phyloP scores from a whole-genome alignment of 1,140 invertebrate species.

The Lepidurus packardi region DNA sequence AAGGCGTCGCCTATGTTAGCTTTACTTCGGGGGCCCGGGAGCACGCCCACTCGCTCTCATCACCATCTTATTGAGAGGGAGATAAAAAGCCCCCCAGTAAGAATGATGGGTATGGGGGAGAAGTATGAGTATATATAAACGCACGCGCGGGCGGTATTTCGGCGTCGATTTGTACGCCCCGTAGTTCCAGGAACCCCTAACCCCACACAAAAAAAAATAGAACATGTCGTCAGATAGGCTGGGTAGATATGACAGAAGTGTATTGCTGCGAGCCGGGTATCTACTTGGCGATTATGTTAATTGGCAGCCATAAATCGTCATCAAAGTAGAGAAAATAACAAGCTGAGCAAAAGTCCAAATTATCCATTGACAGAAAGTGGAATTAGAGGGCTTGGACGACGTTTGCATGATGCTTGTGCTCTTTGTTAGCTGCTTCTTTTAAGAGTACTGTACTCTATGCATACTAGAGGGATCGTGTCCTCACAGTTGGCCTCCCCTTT shows the following conservation, averaged over 20 bases:
- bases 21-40: neutral
- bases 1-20: constrained; percentile 12
- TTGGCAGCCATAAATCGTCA: too few species aligned
- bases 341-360: neutral
- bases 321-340: too few species aligned
- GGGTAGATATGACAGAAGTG: too few species aligned
- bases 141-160: neutral
- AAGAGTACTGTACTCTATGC: neutral
- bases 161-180: too few species aligned
- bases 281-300: too few species aligned
- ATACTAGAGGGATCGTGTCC: neutral
- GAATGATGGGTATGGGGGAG: neutral
- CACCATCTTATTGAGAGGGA: constrained; percentile 18
- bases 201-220: too few species aligned
- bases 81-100: neutral
- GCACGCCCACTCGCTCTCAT: constrained; percentile 13
- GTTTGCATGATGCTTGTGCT: neutral
- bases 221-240: too few species aligned
- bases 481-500: neutral
- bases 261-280: too few species aligned
- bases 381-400: neutral
- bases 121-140: neutral
- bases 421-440: neutral
- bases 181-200: too few species aligned
- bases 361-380: neutral